Conservation (phyloP, 2,888 invertebrate genomes). For the Petrophora chlorosata region DNA sequence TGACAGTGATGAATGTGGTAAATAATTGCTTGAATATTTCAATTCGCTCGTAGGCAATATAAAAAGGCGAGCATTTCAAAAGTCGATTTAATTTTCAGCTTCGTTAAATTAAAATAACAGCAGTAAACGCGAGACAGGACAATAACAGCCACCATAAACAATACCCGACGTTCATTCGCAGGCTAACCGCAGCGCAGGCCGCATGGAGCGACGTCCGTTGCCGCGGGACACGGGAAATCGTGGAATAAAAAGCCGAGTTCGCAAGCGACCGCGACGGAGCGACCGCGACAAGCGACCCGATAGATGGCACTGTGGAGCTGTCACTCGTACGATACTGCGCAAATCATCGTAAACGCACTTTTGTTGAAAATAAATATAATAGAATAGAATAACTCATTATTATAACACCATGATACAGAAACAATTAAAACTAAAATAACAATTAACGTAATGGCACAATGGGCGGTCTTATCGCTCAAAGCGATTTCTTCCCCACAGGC, state of each 20-base stretch:
- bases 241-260: slow-evolving; percentile 27
- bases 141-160: slow-evolving; percentile 29
- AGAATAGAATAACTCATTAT: no score
- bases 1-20: no score
- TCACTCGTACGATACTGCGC: not conserved
- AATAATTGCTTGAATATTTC: no score
- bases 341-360: no score
- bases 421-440: no score
- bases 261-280: no score
- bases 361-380: no score
- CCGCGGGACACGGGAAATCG: no score
- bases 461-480: no score
- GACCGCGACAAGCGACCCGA: slow-evolving; percentile 41
- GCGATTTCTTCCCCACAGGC: no score
- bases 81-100: slow-evolving; percentile 15
- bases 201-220: slow-evolving; percentile 19
- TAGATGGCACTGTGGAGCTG: slow-evolving; percentile 44
- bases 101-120: slow-evolving; percentile 21
- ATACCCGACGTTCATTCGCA: slow-evolving; percentile 26
- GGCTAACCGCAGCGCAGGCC: slow-evolving; percentile 28
- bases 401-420: no score
- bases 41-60: not conserved
- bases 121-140: slow-evolving; percentile 24
- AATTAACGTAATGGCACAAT: no score
- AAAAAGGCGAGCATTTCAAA: not conserved